Conservation (phyloP, 2,797 vertebrate species). For the Esox masquinongy region DNA sequence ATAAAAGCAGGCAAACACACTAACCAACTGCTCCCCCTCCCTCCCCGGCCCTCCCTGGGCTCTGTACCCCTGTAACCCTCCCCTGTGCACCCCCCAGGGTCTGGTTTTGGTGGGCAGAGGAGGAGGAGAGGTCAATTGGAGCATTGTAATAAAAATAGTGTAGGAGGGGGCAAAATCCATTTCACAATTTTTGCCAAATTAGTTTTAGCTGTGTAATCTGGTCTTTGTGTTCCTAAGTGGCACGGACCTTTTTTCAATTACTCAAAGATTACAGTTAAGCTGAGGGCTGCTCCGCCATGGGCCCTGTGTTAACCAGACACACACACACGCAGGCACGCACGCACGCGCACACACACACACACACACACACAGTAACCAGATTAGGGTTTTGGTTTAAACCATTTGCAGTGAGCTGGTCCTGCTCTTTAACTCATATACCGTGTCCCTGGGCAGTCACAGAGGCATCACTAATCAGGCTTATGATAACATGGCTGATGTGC, state of each 20-base stretch:
- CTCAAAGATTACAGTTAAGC: constrained; percentile 80
- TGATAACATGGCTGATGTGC: constrained; percentile 73
- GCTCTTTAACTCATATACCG: constrained; percentile 71
- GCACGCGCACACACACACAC: constrained; percentile 33
- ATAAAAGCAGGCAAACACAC: constrained; percentile 56
- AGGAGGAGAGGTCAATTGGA: constrained; percentile 9
- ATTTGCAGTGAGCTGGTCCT: constrained; percentile 62
- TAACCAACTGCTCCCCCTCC: background rate
- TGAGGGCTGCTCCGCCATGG: constrained; percentile 74
- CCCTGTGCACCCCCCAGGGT: constrained; percentile 45
- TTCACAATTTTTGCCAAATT: constrained; percentile 82
- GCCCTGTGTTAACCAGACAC: constrained; percentile 60
- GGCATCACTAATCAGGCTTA: constrained; percentile 77
- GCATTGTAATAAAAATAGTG: constrained; percentile 68
- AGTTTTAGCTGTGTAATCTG: constrained; percentile 85
- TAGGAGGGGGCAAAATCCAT: constrained; percentile 75
- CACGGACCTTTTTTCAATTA: constrained; percentile 80
- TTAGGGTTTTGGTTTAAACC: constrained; percentile 74
- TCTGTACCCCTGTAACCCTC: background rate
- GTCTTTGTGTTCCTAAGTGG: constrained; percentile 83
- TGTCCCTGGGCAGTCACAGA: constrained; percentile 72
- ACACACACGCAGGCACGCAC: constrained; percentile 55
- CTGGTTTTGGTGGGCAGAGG: constrained; percentile 54
- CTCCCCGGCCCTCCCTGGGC: constrained; percentile 37
- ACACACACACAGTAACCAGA: constrained; percentile 73